These are phyloP conservation scores for Polietes domitor DNA, from an alignment of 2,888 invertebrate genomes.

Conservation along the genomic window DNA sequence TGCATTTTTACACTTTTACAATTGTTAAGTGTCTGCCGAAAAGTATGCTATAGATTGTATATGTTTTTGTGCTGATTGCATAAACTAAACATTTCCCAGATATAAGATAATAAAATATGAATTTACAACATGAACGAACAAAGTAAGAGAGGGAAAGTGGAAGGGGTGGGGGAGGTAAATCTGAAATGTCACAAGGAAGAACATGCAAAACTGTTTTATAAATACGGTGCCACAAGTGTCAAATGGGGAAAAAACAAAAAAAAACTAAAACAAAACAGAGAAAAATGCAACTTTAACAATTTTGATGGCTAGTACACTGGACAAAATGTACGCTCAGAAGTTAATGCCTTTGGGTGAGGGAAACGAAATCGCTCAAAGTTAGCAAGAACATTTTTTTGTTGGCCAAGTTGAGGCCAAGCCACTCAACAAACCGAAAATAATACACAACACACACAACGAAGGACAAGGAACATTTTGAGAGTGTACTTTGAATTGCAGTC, in stretches of 20 bases:
- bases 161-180: not conserved
- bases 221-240: constrained; percentile 66
- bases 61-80: constrained; percentile 14
- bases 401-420: too few species aligned
- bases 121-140: constrained; percentile 52
- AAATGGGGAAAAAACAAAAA: constrained; percentile 57
- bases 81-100: constrained; percentile 1
- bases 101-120: constrained; percentile 47
- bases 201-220: constrained; percentile 59
- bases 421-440: too few species aligned
- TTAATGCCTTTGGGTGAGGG: not conserved
- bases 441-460: too few species aligned
- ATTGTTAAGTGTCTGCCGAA: constrained; percentile 51
- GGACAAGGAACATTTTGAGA: not conserved
- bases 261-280: constrained; percentile 41
- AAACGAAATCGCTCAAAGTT: too few species aligned
- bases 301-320: constrained; percentile 26
- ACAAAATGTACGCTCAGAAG: not conserved
- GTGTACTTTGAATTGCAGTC: constrained; percentile 12
- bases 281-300: not conserved
- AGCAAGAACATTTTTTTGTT: too few species aligned
- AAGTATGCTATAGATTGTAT: constrained; percentile 54
- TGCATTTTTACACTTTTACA: constrained; percentile 35
- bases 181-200: constrained; percentile 25
- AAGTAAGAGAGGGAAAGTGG: not conserved